Base-by-base conservation (phyloP, 2,113 vertebrate species). In the Calypte anna region DNA sequence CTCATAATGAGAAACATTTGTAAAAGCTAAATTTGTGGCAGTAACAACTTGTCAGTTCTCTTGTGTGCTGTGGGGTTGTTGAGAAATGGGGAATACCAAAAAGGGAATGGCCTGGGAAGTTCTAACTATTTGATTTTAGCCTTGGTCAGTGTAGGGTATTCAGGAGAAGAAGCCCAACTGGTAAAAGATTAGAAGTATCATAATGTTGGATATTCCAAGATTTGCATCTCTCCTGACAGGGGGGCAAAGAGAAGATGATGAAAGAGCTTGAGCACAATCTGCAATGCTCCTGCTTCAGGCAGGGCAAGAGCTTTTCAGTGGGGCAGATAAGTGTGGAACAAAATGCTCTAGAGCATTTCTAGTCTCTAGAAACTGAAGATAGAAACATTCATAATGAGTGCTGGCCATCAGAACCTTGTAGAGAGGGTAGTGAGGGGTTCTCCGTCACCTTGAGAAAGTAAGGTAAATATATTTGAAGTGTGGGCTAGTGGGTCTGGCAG, bases 391-490 rank as follows among this genome's bases (percentile, higher is more conserved):
- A 46, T 36, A 86, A 43, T 0, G 0, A 77, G 75, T 67, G 16
- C 38, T 82, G 64, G 19, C 61, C 3, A 2, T n/a, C 3, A 6
- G 59, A 83, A 31, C 68, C 10, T 0, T 31, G 59, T 75, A 40
- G 67, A 80, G 64, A 94, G 30, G 9, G 70, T 70, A 59, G 25
- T 77, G 33, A 91, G 79, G 67, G 6, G 31, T 82, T 90, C 86
- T 90, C 25, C 78, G 22, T 46, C 8, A 1, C 59, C 74, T 81
- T 74, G 59, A 83, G 87, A 36, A 94, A 74, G 68, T 3, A 95
- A 55, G 22, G 74, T 94, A 96, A 92, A 88, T 73, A 86, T 31
- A 9, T 57, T 30, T 95, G 43, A 70, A 91, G 88, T 83, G 53
- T 83, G 72, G 90, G 76, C 86, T 90, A 63, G 76, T 78, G 80